Evolutionary conservation across 2,113 vertebrate species (phyloP).

Genomic region (Brachyhypopomus occidentalis): DNA sequence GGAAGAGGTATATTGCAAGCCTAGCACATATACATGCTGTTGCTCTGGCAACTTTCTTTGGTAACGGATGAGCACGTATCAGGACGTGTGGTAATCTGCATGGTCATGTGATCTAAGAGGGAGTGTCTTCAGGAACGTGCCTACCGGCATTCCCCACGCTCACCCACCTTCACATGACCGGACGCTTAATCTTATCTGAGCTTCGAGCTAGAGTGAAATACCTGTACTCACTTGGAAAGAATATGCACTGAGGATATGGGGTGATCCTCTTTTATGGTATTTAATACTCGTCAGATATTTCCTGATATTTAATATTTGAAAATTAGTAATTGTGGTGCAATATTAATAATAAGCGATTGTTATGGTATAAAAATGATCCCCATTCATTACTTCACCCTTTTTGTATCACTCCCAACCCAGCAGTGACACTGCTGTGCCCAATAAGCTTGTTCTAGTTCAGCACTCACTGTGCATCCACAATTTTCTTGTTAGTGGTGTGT

Average conservation of each 20-base stretch:
- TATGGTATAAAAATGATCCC: no score
- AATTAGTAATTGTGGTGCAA: neutral
- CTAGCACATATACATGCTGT: neutral
- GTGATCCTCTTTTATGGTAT: neutral
- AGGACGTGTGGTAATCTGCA: conserved; percentile 46
- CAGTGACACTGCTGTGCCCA: no score
- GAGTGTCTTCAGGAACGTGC: conserved; percentile 33
- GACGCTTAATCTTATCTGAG: conserved; percentile 28
- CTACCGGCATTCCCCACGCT: conserved; percentile 12
- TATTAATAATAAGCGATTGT: neutral
- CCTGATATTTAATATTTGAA: neutral
- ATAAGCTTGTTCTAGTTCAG: no score
- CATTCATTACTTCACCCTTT: no score
- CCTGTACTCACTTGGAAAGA: neutral
- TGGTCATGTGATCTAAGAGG: conserved; percentile 44
- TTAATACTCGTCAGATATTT: neutral
- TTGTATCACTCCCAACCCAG: no score
- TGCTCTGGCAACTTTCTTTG: neutral
- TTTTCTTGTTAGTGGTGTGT: no score
- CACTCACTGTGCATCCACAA: no score
- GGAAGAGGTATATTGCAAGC: neutral
- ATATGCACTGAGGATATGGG: neutral
- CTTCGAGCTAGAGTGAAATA: conserved; percentile 4
- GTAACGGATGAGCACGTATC: conserved; percentile 31
- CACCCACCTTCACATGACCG: conserved; percentile 30